phyloP scores from a whole-genome alignment of 2,113 vertebrate species.

The Peromyscus californicus region DNA sequence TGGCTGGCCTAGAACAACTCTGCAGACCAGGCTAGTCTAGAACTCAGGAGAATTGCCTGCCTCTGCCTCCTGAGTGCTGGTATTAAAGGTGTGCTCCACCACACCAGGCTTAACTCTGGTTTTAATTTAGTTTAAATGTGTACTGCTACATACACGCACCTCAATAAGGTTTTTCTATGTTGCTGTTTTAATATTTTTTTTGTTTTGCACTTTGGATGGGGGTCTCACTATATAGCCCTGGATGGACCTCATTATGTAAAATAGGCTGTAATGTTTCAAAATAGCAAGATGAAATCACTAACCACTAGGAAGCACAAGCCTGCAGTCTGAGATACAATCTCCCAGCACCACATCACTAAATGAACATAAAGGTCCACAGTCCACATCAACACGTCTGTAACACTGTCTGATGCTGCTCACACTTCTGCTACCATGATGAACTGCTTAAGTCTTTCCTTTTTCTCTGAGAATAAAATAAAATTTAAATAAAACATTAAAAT shows the following conservation, averaged over 20 bases:
- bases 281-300: neutral
- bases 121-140: slow-evolving; percentile 17
- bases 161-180: slow-evolving; percentile 2
- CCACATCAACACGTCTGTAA: neutral
- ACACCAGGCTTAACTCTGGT: neutral
- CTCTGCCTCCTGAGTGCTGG: neutral
- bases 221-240: neutral
- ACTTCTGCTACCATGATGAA: neutral
- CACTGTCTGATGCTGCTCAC: neutral
- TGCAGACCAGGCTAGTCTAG: neutral
- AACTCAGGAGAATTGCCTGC: neutral
- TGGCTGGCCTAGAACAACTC: neutral
- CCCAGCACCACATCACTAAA: neutral
- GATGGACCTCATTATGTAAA: neutral
- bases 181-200: slow-evolving; percentile 31
- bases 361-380: neutral
- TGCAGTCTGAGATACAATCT: neutral
- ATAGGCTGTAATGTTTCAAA: neutral
- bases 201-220: neutral
- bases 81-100: neutral
- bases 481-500: slow-evolving; percentile 55
- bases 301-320: neutral
- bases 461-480: neutral
- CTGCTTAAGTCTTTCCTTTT: slow-evolving; percentile 24
- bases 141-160: neutral